A percentile compares a stretch with the other conserved stretches of the same genome.
Evolutionary conservation across 2,797 vertebrate genomes (phyloP).

Genomic region (Garrulus glandarius): DNA sequence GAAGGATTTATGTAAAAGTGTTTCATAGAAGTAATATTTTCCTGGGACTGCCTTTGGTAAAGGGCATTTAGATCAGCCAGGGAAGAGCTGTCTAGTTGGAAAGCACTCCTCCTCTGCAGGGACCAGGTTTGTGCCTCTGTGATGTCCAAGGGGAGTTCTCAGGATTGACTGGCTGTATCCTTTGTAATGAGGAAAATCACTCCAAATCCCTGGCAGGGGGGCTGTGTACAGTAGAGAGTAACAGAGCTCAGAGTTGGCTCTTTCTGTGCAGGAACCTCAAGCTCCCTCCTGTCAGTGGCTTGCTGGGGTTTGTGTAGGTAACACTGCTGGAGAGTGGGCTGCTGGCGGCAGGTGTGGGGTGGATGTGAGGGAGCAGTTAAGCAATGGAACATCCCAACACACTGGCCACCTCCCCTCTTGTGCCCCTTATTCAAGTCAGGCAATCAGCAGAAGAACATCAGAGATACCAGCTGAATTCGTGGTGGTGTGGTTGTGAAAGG

Average conservation of each 20-base stretch:
- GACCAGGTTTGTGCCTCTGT: neutral
- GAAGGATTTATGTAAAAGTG: neutral
- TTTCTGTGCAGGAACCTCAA: neutral
- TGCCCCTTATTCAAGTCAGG: neutral
- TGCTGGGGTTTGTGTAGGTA: neutral
- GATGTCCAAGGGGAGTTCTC: neutral
- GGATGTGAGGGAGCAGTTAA: neutral
- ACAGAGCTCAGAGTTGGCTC: neutral
- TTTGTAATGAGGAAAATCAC: neutral
- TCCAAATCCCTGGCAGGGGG: neutral
- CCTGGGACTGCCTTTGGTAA: neutral
- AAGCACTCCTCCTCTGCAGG: neutral
- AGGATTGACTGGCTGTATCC: neutral
- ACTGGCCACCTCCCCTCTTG: neutral
- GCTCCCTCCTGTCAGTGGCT: accelerated
- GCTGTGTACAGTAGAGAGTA: neutral
- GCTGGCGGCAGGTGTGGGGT: neutral
- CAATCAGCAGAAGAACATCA: neutral
- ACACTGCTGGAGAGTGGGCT: neutral
- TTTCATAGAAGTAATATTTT: neutral
- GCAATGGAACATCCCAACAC: neutral
- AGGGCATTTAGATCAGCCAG: neutral
- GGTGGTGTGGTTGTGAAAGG: neutral
- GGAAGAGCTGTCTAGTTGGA: neutral
- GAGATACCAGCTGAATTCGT: neutral